phyloP scores from a whole-genome alignment of 2,113 vertebrate genomes.

The Chamaea fasciata region DNA sequence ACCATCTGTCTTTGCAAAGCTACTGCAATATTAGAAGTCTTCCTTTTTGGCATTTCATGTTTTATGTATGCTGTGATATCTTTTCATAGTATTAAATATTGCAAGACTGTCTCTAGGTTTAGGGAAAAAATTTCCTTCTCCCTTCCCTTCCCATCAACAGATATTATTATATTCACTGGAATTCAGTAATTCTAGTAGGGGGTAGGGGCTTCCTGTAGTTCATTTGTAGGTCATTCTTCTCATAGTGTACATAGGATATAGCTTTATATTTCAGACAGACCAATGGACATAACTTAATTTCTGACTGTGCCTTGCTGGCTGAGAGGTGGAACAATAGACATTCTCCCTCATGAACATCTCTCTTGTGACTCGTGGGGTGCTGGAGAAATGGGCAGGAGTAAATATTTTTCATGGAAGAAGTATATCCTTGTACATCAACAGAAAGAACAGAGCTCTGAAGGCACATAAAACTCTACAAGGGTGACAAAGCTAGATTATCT shows the following conservation, averaged over 20 bases:
- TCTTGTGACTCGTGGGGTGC: neutral
- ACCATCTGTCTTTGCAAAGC: constrained; percentile 10
- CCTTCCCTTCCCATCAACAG: neutral
- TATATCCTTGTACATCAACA: neutral
- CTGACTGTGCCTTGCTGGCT: neutral
- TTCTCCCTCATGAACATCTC: neutral
- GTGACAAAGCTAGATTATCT: neutral
- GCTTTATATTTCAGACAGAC: neutral
- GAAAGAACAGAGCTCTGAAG: neutral
- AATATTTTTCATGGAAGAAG: neutral
- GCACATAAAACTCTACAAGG: neutral
- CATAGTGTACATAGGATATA: neutral
- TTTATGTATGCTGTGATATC: constrained; percentile 21
- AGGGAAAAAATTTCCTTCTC: neutral
- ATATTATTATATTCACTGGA: neutral
- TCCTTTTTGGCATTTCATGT: constrained; percentile 5
- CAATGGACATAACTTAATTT: neutral
- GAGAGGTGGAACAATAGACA: constrained; percentile 1
- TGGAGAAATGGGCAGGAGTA: neutral
- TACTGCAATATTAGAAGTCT: neutral
- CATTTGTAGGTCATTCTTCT: neutral
- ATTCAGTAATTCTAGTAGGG: neutral
- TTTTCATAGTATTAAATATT: constrained; percentile 47
- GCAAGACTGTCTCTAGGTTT: neutral
- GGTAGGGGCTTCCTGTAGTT: neutral